A percentile compares a stretch with the other conserved stretches of the same genome.
Conservation (phyloP, 2,113 vertebrate genomes). For the Eidolon helvum region DNA sequence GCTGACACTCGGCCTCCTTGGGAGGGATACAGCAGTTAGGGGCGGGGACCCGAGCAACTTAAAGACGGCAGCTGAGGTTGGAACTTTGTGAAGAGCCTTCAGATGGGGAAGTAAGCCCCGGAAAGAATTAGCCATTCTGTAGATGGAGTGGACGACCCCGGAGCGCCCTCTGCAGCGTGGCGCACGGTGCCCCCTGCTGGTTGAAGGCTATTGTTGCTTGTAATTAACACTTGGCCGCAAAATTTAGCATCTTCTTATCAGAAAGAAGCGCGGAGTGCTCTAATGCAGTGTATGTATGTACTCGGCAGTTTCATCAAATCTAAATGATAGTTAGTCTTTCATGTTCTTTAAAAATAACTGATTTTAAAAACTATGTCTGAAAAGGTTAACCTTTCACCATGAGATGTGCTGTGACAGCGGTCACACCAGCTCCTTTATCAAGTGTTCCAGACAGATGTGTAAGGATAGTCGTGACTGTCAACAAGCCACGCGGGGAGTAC, state of each 20-base stretch:
- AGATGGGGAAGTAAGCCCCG: no score
- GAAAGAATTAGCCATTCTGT: no score
- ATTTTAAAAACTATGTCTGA: not conserved
- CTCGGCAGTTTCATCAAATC: not conserved
- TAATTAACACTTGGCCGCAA: not conserved
- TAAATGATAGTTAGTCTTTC: not conserved
- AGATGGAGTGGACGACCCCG: not conserved
- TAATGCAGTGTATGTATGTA: not conserved
- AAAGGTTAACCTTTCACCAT: not conserved
- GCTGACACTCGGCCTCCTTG: no score
- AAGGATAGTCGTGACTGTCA: no score
- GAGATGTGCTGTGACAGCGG: not conserved
- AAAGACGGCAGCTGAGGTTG: no score
- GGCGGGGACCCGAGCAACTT: no score
- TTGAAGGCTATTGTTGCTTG: not conserved
- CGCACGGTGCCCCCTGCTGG: conserved; percentile 59
- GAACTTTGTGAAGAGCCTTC: not conserved
- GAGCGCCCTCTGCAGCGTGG: not conserved
- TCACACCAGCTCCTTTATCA: not conserved
- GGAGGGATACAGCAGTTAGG: no score
- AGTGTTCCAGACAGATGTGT: not conserved
- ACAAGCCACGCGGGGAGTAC: not conserved
- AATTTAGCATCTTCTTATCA: not conserved
- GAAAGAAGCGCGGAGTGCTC: not conserved
- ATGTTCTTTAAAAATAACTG: not conserved